Percentiles rank a stretch among this genome's conserved stretches.
Conservation (phyloP, 2,888 invertebrate species). For the Nomada ruficornis region DNA sequence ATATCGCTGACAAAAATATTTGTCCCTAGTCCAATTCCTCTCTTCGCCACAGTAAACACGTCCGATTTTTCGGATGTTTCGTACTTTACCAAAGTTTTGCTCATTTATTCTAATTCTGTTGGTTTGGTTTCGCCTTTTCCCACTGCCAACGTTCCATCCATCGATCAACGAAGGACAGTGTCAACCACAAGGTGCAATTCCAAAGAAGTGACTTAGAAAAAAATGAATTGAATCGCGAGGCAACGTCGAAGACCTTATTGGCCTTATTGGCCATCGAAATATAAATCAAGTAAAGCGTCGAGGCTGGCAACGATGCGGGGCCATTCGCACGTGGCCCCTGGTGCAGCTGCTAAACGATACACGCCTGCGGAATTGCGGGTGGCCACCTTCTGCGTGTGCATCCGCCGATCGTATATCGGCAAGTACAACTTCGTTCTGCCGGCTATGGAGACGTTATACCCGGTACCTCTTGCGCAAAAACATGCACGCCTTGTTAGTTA, state of each 20-base stretch:
- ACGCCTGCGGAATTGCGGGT: conserved; percentile 80
- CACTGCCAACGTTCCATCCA: too few species aligned
- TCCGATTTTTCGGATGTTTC: too few species aligned
- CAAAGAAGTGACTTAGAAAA: neutral
- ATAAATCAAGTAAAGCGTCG: conserved; percentile 37
- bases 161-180: too few species aligned
- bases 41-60: too few species aligned
- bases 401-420: conserved; percentile 82
- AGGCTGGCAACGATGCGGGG: conserved; percentile 35
- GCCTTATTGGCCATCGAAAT: conserved; percentile 19
- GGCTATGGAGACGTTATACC: conserved; percentile 81
- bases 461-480: conserved; percentile 49
- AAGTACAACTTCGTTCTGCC: conserved; percentile 80
- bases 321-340: conserved; percentile 64
- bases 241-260: neutral
- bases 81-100: too few species aligned
- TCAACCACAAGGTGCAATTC: too few species aligned
- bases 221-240: neutral
- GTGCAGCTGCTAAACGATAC: conserved; percentile 74
- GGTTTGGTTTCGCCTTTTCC: too few species aligned
- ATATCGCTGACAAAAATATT: too few species aligned
- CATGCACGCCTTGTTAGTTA: conserved; percentile 42
- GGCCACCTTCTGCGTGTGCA: conserved; percentile 78
- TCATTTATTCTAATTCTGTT: too few species aligned
- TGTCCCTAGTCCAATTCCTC: too few species aligned